phyloP scores from a whole-genome alignment of 2,888 invertebrate species.

The Drosophila rubida region DNA sequence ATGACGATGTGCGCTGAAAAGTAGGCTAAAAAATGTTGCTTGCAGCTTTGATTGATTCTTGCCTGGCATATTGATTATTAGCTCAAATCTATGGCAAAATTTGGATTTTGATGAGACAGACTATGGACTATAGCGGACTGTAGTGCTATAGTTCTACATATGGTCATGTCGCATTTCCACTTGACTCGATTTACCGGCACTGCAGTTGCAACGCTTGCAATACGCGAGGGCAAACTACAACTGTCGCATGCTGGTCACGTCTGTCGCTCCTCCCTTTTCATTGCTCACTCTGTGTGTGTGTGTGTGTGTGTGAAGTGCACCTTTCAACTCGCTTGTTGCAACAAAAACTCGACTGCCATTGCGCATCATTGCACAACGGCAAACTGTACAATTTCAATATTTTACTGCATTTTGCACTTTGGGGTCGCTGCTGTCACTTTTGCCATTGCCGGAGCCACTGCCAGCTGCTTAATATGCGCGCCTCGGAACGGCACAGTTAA shows the following conservation, averaged over 20 bases:
- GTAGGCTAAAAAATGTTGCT: constrained; percentile 15
- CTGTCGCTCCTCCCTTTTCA: constrained; percentile 10
- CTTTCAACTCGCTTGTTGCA: constrained; percentile 53
- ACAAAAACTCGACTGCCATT: constrained; percentile 55
- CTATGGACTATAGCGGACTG: no score
- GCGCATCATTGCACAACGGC: constrained; percentile 69
- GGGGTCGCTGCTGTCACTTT: constrained; percentile 35
- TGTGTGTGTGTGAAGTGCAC: constrained; percentile 41
- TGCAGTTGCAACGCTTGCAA: constrained; percentile 28
- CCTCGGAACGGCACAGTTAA: constrained; percentile 35
- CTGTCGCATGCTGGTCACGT: constrained; percentile 71
- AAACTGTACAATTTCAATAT: constrained; percentile 72
- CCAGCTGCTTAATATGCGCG: constrained; percentile 49
- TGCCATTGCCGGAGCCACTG: constrained; percentile 12
- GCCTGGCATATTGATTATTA: no score
- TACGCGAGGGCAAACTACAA: constrained; percentile 28
- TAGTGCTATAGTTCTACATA: constrained; percentile 15
- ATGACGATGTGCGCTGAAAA: constrained; percentile 7
- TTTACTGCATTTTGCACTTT: constrained; percentile 74
- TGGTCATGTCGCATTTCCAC: constrained; percentile 45
- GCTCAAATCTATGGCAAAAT: no score
- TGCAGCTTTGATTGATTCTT: constrained; percentile 6
- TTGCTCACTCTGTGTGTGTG: neutral
- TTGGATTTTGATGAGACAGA: no score
- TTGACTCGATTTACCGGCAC: constrained; percentile 35